Base-by-base conservation (phyloP, 2,797 vertebrate genomes). In the Xenopus petersii region DNA sequence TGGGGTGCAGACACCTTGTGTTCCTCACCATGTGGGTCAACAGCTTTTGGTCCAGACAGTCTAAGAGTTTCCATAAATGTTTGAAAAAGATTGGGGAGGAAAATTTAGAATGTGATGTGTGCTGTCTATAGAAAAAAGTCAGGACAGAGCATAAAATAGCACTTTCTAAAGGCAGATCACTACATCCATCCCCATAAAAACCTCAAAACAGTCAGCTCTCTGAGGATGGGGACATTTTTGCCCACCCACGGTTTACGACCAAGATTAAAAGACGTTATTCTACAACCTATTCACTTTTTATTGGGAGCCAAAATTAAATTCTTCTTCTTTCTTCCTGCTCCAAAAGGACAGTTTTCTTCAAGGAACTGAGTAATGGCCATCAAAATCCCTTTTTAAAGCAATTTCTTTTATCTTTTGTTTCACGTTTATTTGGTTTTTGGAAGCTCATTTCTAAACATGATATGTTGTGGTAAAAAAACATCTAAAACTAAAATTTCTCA, bases 1-100 rank as follows among this genome's bases (percentile, higher is more conserved):
- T 69, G 26, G 55, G 47, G 46, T 73, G 61, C 56, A 46, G 48
- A 73, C 49, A 60, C 56, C 10, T 60, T 70, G 30, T 74, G 54
- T 21, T 60, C 8, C 15, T 64, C 55, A 46, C 26, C 62, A 26
- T 6, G 5, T 59, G 64, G 65, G 70, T 73, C 70, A 69, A 64
- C 64, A 46, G 30, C 66, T 59, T 49, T 61, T 10, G 17, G 82
- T 80, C 84, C 86, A 88, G 80, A 71, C 78, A 0, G 47, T 77
- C 84, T 87, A 80, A 88, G 86, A 88, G 62, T 71, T 64, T 64
- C 80, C 69, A 81, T 89, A 91, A 90, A 91, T 88, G 89, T 87
- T 88, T 82, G 84, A 56, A 15, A 56, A 85, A 86, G 83, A 84
- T 86, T 81, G 84, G 73, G 72, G 80, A 81, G 62, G 70, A 84